phyloP scores from a whole-genome alignment of 2,888 invertebrate genomes.

The Tillus elongatus region DNA sequence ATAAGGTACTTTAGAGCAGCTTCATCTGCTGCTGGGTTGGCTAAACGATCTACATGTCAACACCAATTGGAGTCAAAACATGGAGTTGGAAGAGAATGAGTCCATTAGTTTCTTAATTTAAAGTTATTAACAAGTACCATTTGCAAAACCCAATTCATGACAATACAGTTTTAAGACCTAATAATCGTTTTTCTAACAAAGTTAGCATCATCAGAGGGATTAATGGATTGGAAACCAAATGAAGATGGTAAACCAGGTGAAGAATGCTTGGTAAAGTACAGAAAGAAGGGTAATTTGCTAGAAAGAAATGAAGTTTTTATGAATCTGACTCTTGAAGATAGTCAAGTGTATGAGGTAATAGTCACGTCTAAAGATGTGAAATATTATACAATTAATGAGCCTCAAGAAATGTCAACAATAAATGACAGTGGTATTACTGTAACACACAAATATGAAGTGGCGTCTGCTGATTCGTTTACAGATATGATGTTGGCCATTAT shows the following conservation, averaged over 20 bases:
- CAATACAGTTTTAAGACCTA: too few relatives aligned
- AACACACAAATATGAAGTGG: conserved; percentile 69
- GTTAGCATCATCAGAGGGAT: too few relatives aligned
- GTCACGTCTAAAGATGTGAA: conserved; percentile 87
- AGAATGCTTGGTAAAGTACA: conserved; percentile 80
- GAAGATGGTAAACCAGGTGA: conserved; percentile 76
- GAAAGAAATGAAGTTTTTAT: conserved; percentile 65
- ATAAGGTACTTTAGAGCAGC: too few relatives aligned
- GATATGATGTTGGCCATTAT: conserved; percentile 95
- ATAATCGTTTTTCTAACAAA: too few relatives aligned
- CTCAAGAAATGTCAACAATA: conserved; percentile 67
- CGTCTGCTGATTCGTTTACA: conserved; percentile 95
- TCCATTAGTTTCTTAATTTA: too few relatives aligned
- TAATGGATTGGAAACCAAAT: conserved; percentile 80
- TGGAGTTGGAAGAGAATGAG: too few relatives aligned
- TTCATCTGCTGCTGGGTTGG: too few relatives aligned
- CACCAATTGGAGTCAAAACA: too few relatives aligned
- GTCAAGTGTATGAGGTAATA: conserved; percentile 77
- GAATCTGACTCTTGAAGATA: conserved; percentile 53
- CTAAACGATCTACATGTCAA: too few relatives aligned
- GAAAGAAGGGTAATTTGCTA: conserved; percentile 58
- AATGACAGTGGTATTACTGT: conserved; percentile 60
- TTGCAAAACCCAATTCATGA: too few relatives aligned
- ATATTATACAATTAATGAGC: conserved; percentile 60
- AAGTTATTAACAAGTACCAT: too few relatives aligned